Conservation (phyloP, 1,140 invertebrate genomes). For the Papilio polytes region DNA sequence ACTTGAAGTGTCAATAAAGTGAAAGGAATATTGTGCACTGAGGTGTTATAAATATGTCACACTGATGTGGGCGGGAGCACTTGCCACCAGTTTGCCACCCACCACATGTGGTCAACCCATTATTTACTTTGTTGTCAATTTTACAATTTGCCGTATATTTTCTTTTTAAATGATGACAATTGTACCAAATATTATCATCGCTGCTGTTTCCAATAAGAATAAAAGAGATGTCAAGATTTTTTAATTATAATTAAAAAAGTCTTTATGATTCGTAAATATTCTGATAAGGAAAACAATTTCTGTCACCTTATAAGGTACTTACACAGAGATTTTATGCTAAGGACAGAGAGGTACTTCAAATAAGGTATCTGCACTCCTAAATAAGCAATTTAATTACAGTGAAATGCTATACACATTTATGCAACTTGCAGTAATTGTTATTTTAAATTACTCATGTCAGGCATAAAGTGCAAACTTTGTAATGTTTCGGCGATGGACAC, state of each 20-base stretch:
- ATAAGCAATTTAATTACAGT: constrained; percentile 1
- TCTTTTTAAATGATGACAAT: background rate
- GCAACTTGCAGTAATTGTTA: background rate
- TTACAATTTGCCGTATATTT: background rate
- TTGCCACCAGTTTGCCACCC: background rate
- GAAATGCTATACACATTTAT: background rate
- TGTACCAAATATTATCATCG: background rate
- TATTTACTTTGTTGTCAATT: background rate
- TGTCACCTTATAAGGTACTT: background rate
- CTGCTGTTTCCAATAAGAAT: background rate
- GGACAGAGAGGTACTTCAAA: background rate
- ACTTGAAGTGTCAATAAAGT: constrained; percentile 6
- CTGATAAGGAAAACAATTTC: background rate
- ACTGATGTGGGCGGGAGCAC: constrained; percentile 3
- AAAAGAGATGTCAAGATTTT: background rate
- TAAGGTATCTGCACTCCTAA: background rate
- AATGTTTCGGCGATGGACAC: too few relatives aligned
- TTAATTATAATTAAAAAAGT: background rate
- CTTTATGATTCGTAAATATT: background rate
- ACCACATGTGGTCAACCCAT: background rate
- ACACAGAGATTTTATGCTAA: background rate
- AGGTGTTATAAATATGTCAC: background rate
- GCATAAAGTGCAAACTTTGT: too few relatives aligned
- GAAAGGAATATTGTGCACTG: constrained; percentile 13
- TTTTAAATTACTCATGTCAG: background rate